Conservation (phyloP, 2,797 vertebrate genomes). For the Loriculus beryllinus region DNA sequence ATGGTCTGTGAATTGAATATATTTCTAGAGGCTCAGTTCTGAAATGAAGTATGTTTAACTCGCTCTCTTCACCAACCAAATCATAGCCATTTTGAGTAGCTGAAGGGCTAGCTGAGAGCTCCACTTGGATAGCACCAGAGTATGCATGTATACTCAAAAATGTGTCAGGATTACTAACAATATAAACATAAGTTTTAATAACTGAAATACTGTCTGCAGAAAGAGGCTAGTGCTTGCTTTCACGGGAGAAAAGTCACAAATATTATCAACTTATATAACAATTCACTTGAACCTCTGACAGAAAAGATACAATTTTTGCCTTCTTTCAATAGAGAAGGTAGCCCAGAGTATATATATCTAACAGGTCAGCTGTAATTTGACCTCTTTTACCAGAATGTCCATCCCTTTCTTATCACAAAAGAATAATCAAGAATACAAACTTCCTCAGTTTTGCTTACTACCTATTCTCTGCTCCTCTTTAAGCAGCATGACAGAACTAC, state of each 20-base stretch:
- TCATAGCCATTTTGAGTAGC: background rate
- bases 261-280: background rate
- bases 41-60: conserved; percentile 44
- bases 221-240: background rate
- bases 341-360: background rate
- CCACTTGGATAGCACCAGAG: background rate
- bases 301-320: background rate
- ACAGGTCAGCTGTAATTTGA: background rate
- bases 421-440: background rate
- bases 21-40: conserved; percentile 30
- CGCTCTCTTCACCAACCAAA: conserved; percentile 3
- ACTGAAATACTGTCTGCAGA: background rate
- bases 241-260: background rate
- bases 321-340: background rate
- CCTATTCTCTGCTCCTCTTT: fast-evolving
- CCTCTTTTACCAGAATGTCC: background rate
- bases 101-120: conserved; percentile 8
- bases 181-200: background rate
- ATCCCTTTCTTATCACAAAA: background rate
- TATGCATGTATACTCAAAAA: background rate
- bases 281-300: background rate
- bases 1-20: background rate
- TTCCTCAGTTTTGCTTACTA: background rate
- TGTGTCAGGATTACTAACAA: conserved; percentile 11
- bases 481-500: background rate